Base-by-base conservation (phyloP, 2,113 vertebrate species). In the Zapornia atra region DNA sequence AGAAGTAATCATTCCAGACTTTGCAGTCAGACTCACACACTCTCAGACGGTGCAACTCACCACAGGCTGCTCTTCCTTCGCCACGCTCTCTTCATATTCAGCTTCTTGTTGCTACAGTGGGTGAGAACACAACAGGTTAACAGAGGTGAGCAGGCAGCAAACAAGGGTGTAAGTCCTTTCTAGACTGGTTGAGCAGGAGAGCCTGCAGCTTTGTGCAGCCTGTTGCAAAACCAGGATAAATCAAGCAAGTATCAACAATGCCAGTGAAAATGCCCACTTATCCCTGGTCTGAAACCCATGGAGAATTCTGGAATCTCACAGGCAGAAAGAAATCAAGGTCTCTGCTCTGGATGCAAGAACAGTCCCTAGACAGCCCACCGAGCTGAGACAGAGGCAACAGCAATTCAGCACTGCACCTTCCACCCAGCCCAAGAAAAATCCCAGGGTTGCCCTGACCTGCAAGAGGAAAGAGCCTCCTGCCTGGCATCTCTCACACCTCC, bases 1-100 rank as follows among this genome's bases (percentile, higher is more conserved):
- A 82, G 28, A 68, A 83, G 38, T 0, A 61, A 26, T 54, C 75
- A 64, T 46, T 36, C 16, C 57, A 83, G 42, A 51, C 29, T 48
- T 29, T 31, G 46, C 42, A 54, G 33, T 64, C 72, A 72, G 38
- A 69, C 9, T 10, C 28, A 75, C 29, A 69, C 13, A 56, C 6
- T 6, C 28, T 69, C 22, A 65, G 5, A 56, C 12, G 18, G 10
- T 21, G 61, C 24, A 48, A 97, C 99, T 98, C 96, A 99, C 99
- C 98, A 99, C 98, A 46, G 99, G 99, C 38, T 97, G 98, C 7
- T 98, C 98, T 88, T 98, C 99, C 95, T 99, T 99, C 15, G 98
- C 98, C 97, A 99, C 86, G 36, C 98, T 99, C 88, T 99, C 99
- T 92, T 99, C 99, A 79, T 99, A 99, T 86, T 99, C 99, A 25